Percentiles rank a stretch among this genome's conserved stretches.
These are phyloP conservation scores for Penaeus monodon DNA, from an alignment of 2,888 invertebrate genomes.

Conservation along the genomic window DNA sequence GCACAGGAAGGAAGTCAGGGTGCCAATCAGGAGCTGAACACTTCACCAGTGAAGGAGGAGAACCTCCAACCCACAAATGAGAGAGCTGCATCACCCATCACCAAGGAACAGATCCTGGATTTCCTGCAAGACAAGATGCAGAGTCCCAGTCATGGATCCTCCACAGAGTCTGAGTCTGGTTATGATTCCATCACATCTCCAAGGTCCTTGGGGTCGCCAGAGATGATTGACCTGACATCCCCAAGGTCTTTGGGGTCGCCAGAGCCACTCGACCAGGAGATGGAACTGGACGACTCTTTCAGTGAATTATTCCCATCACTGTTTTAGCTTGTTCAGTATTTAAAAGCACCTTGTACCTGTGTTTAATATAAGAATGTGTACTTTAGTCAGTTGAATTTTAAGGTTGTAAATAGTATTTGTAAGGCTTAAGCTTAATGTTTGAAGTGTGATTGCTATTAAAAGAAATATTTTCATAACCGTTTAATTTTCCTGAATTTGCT, in stretches of 20 bases:
- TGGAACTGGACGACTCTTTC: slow-evolving; percentile 30
- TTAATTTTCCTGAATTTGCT: neutral
- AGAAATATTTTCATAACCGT: neutral
- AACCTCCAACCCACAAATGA: neutral
- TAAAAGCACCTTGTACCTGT: neutral
- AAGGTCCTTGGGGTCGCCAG: slow-evolving; percentile 14
- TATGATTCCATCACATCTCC: slow-evolving; percentile 51
- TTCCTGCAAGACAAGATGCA: slow-evolving; percentile 48
- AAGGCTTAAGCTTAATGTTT: neutral
- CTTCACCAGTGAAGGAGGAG: neutral
- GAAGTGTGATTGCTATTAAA: slow-evolving; percentile 22
- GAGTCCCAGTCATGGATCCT: slow-evolving; percentile 17
- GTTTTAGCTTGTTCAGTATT: slow-evolving; percentile 27
- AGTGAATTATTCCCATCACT: slow-evolving; percentile 51
- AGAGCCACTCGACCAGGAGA: neutral
- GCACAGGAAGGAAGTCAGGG: neutral
- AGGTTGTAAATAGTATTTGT: slow-evolving; percentile 18
- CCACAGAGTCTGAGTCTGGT: slow-evolving; percentile 44
- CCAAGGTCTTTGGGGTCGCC: slow-evolving; percentile 33
- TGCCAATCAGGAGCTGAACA: neutral
- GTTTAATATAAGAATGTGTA: neutral
- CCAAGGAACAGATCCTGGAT: slow-evolving; percentile 57
- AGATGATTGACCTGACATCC: neutral
- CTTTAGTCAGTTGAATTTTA: neutral
- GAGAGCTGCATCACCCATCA: slow-evolving; percentile 48